Conservation (phyloP, 2,797 vertebrate species). For the Aphelocoma californica region DNA sequence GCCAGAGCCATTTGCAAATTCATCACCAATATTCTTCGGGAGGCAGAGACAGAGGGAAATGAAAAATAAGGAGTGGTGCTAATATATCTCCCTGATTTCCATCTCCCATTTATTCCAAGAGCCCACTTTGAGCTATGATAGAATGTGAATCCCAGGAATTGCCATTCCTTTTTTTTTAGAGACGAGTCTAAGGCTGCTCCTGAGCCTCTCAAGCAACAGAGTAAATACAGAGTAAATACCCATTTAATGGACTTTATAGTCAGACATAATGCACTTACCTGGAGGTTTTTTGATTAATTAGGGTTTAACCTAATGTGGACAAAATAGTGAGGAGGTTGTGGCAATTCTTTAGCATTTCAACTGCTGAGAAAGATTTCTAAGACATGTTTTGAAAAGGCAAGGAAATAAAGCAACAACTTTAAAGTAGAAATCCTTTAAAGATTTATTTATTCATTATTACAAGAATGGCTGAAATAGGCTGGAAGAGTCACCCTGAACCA, state of each 20-base stretch:
- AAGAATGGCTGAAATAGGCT: background rate
- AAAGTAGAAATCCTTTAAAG: background rate
- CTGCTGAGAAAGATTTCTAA: background rate
- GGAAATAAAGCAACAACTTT: background rate
- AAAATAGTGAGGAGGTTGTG: background rate
- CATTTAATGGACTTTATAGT: background rate
- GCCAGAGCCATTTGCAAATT: conserved; percentile 79
- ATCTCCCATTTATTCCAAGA: conserved; percentile 57
- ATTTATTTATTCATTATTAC: background rate
- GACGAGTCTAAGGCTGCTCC: background rate
- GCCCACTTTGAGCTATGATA: conserved; percentile 65
- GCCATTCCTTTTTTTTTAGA: conserved; percentile 29
- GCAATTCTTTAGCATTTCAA: background rate
- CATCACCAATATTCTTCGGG: conserved; percentile 77
- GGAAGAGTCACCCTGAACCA: background rate
- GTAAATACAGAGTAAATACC: background rate
- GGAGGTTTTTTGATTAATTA: background rate
- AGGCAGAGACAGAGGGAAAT: conserved; percentile 65
- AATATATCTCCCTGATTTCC: conserved; percentile 79
- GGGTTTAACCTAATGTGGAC: background rate
- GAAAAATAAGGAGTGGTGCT: conserved; percentile 31
- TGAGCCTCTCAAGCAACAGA: conserved; percentile 33
- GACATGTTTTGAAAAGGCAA: background rate
- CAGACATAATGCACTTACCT: background rate
- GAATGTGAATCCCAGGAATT: conserved; percentile 55